Evolutionary conservation across 2,888 invertebrate genomes (phyloP).

Genomic region (Aphelenchoides bicaudatus): DNA sequence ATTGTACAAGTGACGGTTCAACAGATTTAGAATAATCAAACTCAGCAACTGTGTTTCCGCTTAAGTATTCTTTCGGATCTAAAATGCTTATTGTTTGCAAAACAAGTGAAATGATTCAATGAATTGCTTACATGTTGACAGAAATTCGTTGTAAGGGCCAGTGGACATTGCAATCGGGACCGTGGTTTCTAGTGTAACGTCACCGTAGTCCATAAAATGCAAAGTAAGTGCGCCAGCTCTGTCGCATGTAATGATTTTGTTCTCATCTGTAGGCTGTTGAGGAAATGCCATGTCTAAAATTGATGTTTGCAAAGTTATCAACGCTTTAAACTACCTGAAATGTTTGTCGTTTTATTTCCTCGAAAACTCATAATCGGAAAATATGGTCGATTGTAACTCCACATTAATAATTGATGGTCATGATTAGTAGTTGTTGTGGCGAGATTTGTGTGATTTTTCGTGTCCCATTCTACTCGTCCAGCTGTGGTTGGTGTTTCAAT

Average conservation of each 20-base stretch:
- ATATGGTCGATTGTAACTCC: constrained; percentile 34
- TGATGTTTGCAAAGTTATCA: too few species aligned
- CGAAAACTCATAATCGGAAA: constrained; percentile 27
- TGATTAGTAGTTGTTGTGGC: constrained; percentile 1
- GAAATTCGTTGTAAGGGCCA: constrained; percentile 25
- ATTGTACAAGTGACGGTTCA: constrained; percentile 1
- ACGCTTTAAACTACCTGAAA: too few species aligned
- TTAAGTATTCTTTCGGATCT: constrained; percentile 11
- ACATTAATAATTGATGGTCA: constrained; percentile 29
- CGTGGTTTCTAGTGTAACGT: not conserved
- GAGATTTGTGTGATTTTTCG: constrained; percentile 24
- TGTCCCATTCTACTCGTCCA: constrained; percentile 23
- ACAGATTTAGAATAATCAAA: constrained; percentile 4
- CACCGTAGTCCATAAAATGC: constrained; percentile 24
- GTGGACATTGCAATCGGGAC: constrained; percentile 3
- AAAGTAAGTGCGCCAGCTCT: constrained; percentile 28
- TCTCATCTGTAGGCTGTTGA: constrained; percentile 18
- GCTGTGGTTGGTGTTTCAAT: constrained; percentile 31
- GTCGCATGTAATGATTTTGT: constrained; percentile 32
- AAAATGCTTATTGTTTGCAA: too few species aligned
- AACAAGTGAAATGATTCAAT: not conserved
- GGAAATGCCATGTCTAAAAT: constrained; percentile 37
- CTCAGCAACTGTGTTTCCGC: constrained; percentile 5
- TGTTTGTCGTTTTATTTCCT: constrained; percentile 19
- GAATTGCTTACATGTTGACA: constrained; percentile 28